These are phyloP conservation scores for Diplodus sargus DNA, from an alignment of 2,797 vertebrate genomes.

Conservation along the genomic window DNA sequence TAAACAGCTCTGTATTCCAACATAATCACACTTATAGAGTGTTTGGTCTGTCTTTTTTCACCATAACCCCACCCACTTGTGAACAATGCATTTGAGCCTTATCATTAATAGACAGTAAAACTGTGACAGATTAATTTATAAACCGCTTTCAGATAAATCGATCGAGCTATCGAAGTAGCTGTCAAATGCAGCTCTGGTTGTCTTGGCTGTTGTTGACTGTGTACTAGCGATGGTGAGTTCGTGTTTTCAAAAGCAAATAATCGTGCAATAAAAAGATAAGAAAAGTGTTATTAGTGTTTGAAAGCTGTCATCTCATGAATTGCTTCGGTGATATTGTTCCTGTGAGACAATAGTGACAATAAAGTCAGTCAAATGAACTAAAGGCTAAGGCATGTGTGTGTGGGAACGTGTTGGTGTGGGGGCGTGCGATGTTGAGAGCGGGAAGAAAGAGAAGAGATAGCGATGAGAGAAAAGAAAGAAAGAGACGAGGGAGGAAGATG, in stretches of 20 bases:
- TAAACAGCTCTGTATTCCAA: too few species aligned
- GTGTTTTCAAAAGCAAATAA: slow-evolving; percentile 52
- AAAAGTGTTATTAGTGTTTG: slow-evolving; percentile 31
- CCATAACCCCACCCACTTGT: not conserved
- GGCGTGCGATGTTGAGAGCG: slow-evolving; percentile 55
- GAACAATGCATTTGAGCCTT: not conserved
- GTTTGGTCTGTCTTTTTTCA: too few species aligned
- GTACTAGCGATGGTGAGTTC: slow-evolving; percentile 4
- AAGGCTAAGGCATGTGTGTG: slow-evolving; percentile 51
- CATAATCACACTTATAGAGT: too few species aligned
- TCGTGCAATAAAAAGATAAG: slow-evolving; percentile 25
- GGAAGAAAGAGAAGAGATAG: slow-evolving; percentile 41
- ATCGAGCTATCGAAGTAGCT: slow-evolving; percentile 8
- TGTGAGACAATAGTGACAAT: slow-evolving; percentile 72
- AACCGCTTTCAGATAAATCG: slow-evolving; percentile 22
- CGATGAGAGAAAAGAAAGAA: slow-evolving; percentile 27
- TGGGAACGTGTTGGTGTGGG: slow-evolving; percentile 66
- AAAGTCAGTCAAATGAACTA: slow-evolving; percentile 65
- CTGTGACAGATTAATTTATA: slow-evolving; percentile 1
- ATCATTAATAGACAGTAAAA: slow-evolving; percentile 8
- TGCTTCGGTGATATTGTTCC: slow-evolving; percentile 57
- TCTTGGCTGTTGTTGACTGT: not conserved
- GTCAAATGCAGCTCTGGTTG: slow-evolving; percentile 3
- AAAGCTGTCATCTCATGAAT: slow-evolving; percentile 66
- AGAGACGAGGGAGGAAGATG: slow-evolving; percentile 19